Evolutionary conservation across 2,888 invertebrate species (phyloP).

Genomic region (Parapristionchus giblindavisi): DNA sequence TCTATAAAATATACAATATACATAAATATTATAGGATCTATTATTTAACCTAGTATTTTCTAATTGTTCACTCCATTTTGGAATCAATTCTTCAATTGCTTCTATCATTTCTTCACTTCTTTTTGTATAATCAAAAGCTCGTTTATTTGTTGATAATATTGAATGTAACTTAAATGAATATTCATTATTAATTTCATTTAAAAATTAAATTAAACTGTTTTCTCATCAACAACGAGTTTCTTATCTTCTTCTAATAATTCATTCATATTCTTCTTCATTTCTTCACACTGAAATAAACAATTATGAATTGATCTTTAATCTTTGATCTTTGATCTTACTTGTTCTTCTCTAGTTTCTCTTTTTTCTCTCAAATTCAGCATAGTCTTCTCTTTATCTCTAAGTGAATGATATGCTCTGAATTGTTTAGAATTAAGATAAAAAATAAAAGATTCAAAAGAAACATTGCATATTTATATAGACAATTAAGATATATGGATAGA

Average conservation of each 20-base stretch:
- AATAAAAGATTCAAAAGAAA: not conserved
- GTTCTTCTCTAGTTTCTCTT: not conserved
- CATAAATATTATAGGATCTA: too few species aligned
- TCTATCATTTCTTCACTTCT: slow-evolving; percentile 4
- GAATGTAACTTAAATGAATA: not conserved
- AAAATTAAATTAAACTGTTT: not conserved
- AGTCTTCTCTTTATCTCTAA: not conserved
- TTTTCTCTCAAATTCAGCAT: not conserved
- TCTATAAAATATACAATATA: too few species aligned
- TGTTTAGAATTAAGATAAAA: not conserved
- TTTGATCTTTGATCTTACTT: not conserved
- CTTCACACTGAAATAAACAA: too few species aligned
- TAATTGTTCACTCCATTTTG: not conserved
- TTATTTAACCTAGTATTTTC: not conserved
- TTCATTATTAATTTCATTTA: too few species aligned
- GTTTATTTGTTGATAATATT: not conserved
- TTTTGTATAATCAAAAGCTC: not conserved
- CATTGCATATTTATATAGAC: not conserved
- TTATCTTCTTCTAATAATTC: slow-evolving; percentile 6
- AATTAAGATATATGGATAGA: slow-evolving; percentile 1
- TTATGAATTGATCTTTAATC: slow-evolving; percentile 5
- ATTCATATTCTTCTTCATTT: not conserved
- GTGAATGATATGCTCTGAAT: not conserved
- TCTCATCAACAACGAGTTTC: not conserved
- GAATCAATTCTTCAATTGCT: not conserved